Evolutionary conservation across 2,113 vertebrate species (phyloP), one percentile per base, ranked within the genome.

Genomic region (Microtus montanus): DNA sequence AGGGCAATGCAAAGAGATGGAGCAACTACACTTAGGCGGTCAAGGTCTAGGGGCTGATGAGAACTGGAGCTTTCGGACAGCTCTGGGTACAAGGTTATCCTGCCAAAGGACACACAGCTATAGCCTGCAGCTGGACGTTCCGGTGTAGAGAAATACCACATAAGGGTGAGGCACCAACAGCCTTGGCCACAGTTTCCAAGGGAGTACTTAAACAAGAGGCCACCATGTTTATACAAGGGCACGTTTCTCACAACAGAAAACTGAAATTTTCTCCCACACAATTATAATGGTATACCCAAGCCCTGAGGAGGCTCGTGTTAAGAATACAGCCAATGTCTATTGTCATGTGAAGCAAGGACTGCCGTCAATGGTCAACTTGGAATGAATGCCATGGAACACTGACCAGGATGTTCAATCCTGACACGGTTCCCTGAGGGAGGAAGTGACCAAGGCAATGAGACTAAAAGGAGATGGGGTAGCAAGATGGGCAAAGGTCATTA

Each of bases 261-360:
- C 2, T 63, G 38, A 85, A 79, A 47, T 28, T 17, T 79, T 66
- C 58, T 71, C 58, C 35, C 71, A 95, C 35, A 70, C 84, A 92
- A 91, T 38, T 63, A 79, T 52, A n/a, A 87, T 78, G 47, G 44
- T 93, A 75, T 38, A 77, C 24, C 93, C 84, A 87, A 82, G 90
- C 66, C n/a, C 66, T 52, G 35, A 52, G 78, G 14, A 1, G 15
- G 85, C 54, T 92, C 61, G 0, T 79, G 54, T 83, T 63, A 84
- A 22, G 13, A 61, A 58, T 22, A 77, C 41, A 47, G 30, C 49
- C 82, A 71, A 85, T 77, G 82, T 35, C 78, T 66, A 7, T 77
- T 63, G 91, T 75, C 79, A 47, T 92, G 15, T 83, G 33, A 95
- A 95, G 79, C 9, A 75, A 35, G 19, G 54, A 20, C n/a, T 28